Evolutionary conservation across 2,113 vertebrate genomes (phyloP).

Genomic region (Maylandia zebra): DNA sequence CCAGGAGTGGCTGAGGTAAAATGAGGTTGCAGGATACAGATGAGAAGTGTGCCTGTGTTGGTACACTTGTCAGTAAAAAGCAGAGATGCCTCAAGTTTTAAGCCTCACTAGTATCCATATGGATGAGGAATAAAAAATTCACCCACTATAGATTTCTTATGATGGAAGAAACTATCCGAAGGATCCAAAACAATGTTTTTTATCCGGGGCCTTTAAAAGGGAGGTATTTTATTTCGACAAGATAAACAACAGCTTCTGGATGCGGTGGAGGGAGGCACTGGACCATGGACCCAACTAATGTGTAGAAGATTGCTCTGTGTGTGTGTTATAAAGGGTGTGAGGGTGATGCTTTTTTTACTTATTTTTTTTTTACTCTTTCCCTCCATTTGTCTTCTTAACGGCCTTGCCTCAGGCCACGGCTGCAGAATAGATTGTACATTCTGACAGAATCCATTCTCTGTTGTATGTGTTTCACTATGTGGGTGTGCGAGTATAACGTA

Average conservation of each 20-base stretch:
- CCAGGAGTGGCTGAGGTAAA: background rate
- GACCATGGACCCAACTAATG: background rate
- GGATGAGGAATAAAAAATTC: background rate
- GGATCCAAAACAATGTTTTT: background rate
- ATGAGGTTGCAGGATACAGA: background rate
- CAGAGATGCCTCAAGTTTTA: background rate
- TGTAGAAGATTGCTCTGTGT: background rate
- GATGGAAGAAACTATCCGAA: background rate
- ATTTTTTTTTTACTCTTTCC: background rate
- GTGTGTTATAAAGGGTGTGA: constrained; percentile 6
- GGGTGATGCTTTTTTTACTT: constrained; percentile 1
- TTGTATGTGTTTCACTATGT: background rate
- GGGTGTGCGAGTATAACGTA: background rate
- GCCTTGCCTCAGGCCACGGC: constrained; percentile 21
- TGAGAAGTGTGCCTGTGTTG: background rate
- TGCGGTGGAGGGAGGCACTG: background rate
- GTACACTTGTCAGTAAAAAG: background rate
- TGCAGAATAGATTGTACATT: constrained; percentile 49
- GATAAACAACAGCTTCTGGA: background rate
- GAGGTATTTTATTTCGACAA: background rate
- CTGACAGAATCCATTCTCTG: background rate
- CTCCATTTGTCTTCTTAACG: constrained; percentile 54
- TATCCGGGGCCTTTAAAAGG: background rate
- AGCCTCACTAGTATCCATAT: background rate
- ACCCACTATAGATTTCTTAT: background rate